Base-by-base conservation (phyloP, 1,140 invertebrate genomes). In the Diprion similis region DNA sequence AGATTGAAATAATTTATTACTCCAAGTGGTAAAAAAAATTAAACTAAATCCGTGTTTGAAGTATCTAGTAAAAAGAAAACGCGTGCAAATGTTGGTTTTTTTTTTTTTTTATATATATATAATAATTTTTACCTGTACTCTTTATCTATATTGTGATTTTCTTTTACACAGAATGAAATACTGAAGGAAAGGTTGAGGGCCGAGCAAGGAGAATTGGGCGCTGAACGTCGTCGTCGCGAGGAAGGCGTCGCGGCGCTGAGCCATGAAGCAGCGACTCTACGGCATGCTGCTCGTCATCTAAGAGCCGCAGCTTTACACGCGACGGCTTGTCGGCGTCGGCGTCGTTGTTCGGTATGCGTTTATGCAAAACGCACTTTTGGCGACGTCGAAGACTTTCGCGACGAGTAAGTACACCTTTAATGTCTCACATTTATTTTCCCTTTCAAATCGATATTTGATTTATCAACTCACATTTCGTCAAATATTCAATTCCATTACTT, bases 361-460 rank as follows among this genome's bases (percentile, higher is more conserved):
- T 92, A 92, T 73, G 90, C 91, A 0, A 89, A 87, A 76, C 86
- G 89, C n/a, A 90, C 90, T 0, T 92, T 92, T 75, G 88, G 89
- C 46, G 89, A 91, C 73, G 88, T 90, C 70, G 85, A 88, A 8
- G 85, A 86, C 24, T 86, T 84, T 70, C 86, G 85, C 70, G 84
- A 90, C 73, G 88, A 89, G 90, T 91, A 85, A 83, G 87, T 88
- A 72, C 17, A 73, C 37, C 74, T 37, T n/a, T 70, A 18, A 19
- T 64, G 19, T 65, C 9, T 71, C 17, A 10, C n/a, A n/a, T n/a
- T n/a, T n/a, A n/a, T n/a, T n/a, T n/a, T n/a, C n/a, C n/a, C n/a
- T n/a, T n/a, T 19, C 18, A 11, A 9, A 47, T 9, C 13, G n/a
- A 8, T 71, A 17, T 64, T 71, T 8, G 11, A 48, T 73, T 73